phyloP scores from a whole-genome alignment of 92 coral and sea anemone genomes.

The Plumapathes pennacea region DNA sequence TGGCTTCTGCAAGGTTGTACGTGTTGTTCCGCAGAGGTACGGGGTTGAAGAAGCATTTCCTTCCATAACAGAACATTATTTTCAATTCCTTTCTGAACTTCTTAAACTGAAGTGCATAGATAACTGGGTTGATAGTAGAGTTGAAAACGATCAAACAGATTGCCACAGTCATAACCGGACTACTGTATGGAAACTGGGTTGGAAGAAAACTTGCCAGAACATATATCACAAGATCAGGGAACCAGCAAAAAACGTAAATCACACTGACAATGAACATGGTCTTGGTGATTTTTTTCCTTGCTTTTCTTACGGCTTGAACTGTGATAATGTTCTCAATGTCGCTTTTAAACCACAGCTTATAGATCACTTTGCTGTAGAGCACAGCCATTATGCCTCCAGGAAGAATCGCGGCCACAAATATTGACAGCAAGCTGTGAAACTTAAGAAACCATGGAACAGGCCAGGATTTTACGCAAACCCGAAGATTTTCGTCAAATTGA shows the following conservation, averaged over 20 bases:
- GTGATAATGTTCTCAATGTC: neutral
- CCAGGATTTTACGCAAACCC: conserved; percentile 17
- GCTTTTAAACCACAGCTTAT: neutral
- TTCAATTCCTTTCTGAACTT: too few relatives aligned
- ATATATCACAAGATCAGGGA: conserved; percentile 16
- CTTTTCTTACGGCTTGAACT: neutral
- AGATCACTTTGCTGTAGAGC: conserved; percentile 7
- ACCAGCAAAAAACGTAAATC: conserved; percentile 19
- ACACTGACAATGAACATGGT: conserved; percentile 15
- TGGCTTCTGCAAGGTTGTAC: too few relatives aligned
- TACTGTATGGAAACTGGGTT: too few relatives aligned
- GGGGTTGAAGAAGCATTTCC: too few relatives aligned
- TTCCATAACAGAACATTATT: too few relatives aligned
- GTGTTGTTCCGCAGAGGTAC: too few relatives aligned
- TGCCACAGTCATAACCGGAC: conserved; percentile 1
- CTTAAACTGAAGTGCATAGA: too few relatives aligned
- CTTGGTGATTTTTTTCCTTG: conserved; percentile 20
- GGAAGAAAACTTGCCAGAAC: conserved; percentile 1
- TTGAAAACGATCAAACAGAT: conserved; percentile 10
- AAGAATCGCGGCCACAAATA: conserved; percentile 9
- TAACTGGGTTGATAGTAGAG: conserved; percentile 17
- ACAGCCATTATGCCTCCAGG: conserved; percentile 16
- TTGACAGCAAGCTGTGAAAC: conserved; percentile 9
- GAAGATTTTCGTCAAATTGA: conserved; percentile 2
- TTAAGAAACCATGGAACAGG: neutral